Conservation (phyloP, 2,113 vertebrate genomes). For the Phaethornis superciliosus region DNA sequence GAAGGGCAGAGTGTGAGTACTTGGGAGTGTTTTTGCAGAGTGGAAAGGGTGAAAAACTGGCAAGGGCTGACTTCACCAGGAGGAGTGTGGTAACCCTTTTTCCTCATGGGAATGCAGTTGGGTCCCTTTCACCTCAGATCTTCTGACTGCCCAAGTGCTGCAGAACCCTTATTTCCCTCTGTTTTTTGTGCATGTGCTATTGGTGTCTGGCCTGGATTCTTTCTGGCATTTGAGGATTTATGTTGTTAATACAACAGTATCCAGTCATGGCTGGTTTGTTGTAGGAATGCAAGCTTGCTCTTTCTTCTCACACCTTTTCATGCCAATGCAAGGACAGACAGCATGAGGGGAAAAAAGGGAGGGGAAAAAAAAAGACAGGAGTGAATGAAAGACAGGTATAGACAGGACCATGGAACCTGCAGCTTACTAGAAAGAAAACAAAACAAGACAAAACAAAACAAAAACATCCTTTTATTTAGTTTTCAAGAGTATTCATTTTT, state of each 20-base stretch:
- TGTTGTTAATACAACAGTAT: neutral
- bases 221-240: neutral
- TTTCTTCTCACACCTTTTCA: neutral
- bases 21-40: neutral
- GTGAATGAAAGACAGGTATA: neutral
- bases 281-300: accelerated
- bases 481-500: neutral
- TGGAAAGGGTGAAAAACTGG: neutral
- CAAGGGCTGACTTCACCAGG: neutral
- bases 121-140: neutral
- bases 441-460: neutral
- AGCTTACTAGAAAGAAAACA: neutral
- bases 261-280: neutral
- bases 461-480: neutral
- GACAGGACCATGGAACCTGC: neutral
- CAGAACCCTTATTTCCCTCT: neutral
- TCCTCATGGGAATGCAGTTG: accelerated
- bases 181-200: neutral
- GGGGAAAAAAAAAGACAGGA: neutral
- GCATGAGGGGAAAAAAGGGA: too few species aligned
- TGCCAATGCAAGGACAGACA: neutral
- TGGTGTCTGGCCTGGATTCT: accelerated
- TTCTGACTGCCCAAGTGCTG: neutral
- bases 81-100: too few species aligned
- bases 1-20: neutral